A percentile compares a stretch with the other conserved stretches of the same genome.
Evolutionary conservation across 2,888 invertebrate genomes (phyloP).

Genomic region (Lobophora halterata): DNA sequence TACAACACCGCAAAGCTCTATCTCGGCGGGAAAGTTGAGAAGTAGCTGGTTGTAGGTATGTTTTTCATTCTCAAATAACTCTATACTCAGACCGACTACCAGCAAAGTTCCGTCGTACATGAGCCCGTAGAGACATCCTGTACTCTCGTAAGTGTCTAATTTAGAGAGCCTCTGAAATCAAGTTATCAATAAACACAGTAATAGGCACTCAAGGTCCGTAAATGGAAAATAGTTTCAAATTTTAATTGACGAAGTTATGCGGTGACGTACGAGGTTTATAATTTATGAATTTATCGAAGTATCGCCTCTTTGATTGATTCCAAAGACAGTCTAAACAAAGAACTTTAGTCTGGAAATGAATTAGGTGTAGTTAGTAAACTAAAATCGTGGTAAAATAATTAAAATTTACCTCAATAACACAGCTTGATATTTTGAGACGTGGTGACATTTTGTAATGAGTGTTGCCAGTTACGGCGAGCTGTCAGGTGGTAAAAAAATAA

Average conservation of each 20-base stretch:
- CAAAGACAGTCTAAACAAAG: too few species aligned
- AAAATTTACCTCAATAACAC: slow-evolving; percentile 84
- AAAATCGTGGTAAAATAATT: slow-evolving; percentile 12
- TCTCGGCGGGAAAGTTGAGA: slow-evolving; percentile 86
- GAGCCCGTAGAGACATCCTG: slow-evolving; percentile 88
- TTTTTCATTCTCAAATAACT: slow-evolving; percentile 80
- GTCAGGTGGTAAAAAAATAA: too few species aligned
- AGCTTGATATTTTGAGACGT: slow-evolving; percentile 86
- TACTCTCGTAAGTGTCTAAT: slow-evolving; percentile 80
- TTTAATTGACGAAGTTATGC: slow-evolving; percentile 23
- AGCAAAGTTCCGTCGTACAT: slow-evolving; percentile 86
- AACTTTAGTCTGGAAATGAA: too few species aligned
- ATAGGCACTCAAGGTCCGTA: not conserved
- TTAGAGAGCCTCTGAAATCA: slow-evolving; percentile 83
- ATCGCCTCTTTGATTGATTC: not conserved
- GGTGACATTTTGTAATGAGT: slow-evolving; percentile 82
- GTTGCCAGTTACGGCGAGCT: slow-evolving; percentile 20
- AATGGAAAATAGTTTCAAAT: slow-evolving; percentile 6
- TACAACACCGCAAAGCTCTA: slow-evolving; percentile 88
- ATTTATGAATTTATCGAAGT: slow-evolving; percentile 1
- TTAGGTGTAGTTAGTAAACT: too few species aligned
- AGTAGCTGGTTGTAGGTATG: slow-evolving; percentile 76
- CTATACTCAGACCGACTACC: slow-evolving; percentile 85
- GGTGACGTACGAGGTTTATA: slow-evolving; percentile 55
- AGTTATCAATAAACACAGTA: slow-evolving; percentile 9